Evolutionary conservation across 2,888 invertebrate species (phyloP).

Genomic region (Eledone cirrhosa): DNA sequence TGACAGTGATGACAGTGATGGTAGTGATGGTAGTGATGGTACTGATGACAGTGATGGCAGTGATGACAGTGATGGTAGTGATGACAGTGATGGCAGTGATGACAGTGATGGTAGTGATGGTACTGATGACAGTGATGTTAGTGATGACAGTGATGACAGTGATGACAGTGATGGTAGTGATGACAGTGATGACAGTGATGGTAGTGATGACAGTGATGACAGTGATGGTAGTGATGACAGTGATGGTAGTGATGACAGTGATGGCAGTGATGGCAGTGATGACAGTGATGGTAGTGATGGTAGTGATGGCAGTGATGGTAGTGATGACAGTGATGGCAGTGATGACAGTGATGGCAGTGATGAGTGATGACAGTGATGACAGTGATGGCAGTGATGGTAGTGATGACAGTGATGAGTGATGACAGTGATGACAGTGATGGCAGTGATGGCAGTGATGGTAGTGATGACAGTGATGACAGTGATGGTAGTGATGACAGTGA

Average conservation of each 20-base stretch:
- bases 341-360: not conserved
- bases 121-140: too few relatives aligned
- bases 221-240: not conserved
- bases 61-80: conserved; percentile 6
- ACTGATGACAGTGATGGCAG: not conserved
- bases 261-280: conserved; percentile 8
- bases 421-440: too few relatives aligned
- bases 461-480: conserved; percentile 14
- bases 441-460: not conserved
- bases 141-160: not conserved
- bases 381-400: too few relatives aligned
- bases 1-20: conserved; percentile 11
- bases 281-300: conserved; percentile 4
- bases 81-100: conserved; percentile 4
- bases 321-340: conserved; percentile 5
- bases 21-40: not conserved
- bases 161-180: conserved; percentile 1
- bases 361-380: too few relatives aligned
- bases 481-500: not conserved
- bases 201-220: not conserved
- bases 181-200: conserved; percentile 5
- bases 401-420: too few relatives aligned
- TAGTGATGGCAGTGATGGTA: not conserved
- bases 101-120: not conserved
- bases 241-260: not conserved